Evolutionary conservation across 2,113 vertebrate genomes (phyloP).

Genomic region (Phylloscopus trochiloides): DNA sequence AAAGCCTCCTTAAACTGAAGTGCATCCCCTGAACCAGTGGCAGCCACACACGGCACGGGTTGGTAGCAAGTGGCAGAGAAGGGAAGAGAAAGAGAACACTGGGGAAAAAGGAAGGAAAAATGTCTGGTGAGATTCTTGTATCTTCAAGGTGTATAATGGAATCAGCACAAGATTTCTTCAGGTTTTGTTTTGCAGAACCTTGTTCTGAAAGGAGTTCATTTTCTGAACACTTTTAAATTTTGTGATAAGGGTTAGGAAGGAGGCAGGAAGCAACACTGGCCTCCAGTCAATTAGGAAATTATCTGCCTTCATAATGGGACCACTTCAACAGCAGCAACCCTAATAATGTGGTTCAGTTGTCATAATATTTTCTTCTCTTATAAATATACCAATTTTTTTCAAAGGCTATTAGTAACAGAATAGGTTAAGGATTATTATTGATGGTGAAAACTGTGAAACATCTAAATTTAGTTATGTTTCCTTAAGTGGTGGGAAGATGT

Average conservation of each 20-base stretch:
- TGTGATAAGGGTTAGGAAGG: neutral
- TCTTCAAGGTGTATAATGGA: neutral
- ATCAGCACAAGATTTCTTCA: accelerated
- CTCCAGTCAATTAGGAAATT: neutral
- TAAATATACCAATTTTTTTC: neutral
- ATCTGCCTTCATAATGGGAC: neutral
- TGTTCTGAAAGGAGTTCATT: neutral
- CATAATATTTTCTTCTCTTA: neutral
- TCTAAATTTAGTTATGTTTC: neutral
- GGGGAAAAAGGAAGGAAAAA: neutral
- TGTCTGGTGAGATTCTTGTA: accelerated
- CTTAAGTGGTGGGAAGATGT: neutral
- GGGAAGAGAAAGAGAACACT: neutral
- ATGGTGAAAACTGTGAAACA: neutral
- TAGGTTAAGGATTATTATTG: neutral
- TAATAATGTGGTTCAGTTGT: neutral
- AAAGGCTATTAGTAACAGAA: neutral
- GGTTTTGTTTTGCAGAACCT: neutral
- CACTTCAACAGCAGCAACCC: neutral
- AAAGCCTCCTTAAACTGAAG: neutral
- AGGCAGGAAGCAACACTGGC: neutral
- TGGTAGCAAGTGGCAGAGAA: neutral
- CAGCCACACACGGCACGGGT: accelerated
- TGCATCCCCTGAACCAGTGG: neutral
- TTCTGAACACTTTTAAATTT: neutral